Evolutionary conservation across 2,888 invertebrate species (phyloP), one percentile per base, ranked within the genome.

Genomic region (Nemotelus nigrinus): DNA sequence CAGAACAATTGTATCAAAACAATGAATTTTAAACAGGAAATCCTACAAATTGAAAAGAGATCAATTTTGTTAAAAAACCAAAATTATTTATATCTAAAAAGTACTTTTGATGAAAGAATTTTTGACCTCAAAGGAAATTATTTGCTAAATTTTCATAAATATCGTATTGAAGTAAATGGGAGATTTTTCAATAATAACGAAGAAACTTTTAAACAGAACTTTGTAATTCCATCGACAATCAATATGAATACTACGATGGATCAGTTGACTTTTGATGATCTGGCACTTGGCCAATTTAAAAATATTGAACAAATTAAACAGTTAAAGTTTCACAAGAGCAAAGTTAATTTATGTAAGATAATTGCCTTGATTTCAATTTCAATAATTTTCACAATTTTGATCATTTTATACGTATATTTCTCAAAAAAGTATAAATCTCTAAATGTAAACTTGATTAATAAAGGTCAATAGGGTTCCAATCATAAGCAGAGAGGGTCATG

Each of bases 291-390:
- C 47, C 77, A 77, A 55, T 57, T 77, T 39, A 39, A 72, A 10
- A 72, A 77, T 57, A 63, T 72, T 6, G 64, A 77, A 57, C 55
- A 71, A 64, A 77, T 77, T 41, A 72, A 57, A 5, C 72, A 77
- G 57, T 41, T 77, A 41, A 68, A 77, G 25, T 77, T 64, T 47
- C 7, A 77, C 41, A 77, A 64, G n/a, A 60, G 57, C 50, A 72
- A 39, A 57, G 25, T 64, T 60, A 64, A n/a, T 64, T 50, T 43
- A n/a, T 60, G 60, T 63, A 77, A 70, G 41, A 45, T 71, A 2
- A 63, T 44, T 25, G 64, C 60, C n/a, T 41, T 58, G 71, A 4
- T 65, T 53, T 43, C 53, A 55, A 72, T 57, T 57, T 63, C 57
- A 25, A 55, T 72, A 63, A 77, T 77, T 25, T 43, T 64, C 43